Base-by-base conservation (phyloP, 2,888 invertebrate species). In the Drosophila putrida region DNA sequence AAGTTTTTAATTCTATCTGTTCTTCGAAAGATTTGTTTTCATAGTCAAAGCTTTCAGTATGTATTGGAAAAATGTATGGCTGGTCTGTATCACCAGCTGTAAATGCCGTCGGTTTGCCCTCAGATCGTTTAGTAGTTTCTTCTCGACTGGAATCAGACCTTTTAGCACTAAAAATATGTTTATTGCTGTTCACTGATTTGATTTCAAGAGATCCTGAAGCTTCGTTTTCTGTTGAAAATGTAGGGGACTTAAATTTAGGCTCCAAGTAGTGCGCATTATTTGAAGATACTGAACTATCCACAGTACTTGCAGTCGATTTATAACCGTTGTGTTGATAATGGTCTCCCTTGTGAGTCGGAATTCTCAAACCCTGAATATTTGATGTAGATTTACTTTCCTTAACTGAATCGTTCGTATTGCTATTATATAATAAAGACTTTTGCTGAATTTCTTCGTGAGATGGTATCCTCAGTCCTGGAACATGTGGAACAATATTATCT, bases 371-470 rank as follows among this genome's bases (percentile, higher is more conserved):
- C 6, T 25, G 25, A 13, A 35, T 4, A 13, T 35, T 13, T 28
- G 28, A 10, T 11, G 28, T 39, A 2, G 13, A 4, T 5, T 15
- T 51, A 6, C 13, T 13, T 15, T 31, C 13, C 11, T 39, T 25
- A 9, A 33, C 5, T n/a, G 11, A 20, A 50, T 1, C 50, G n/a
- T n/a, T 25, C 8, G 33, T 1, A 50, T 15, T 9, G 1, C 1
- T 25, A 27, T 50, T 36, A 4, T 35, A 35, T 11, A 20, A 1
- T 47, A 10, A n/a, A 27, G 25, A n/a, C 10, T 38, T 13, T 38
- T 38, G 27, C 27, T 50, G 4, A 50, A 50, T 13, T 13, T 50
- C 54, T 35, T 43, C 43, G 25, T 55, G 54, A 25, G 43, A 35
- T 4, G 54, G 54, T 2, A 55, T 55, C 25, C 10, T 43, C n/a